A percentile compares a stretch with the other conserved stretches of the same genome.
Evolutionary conservation across 2,888 invertebrate species (phyloP).

Genomic region (Tetragonula carbonaria): DNA sequence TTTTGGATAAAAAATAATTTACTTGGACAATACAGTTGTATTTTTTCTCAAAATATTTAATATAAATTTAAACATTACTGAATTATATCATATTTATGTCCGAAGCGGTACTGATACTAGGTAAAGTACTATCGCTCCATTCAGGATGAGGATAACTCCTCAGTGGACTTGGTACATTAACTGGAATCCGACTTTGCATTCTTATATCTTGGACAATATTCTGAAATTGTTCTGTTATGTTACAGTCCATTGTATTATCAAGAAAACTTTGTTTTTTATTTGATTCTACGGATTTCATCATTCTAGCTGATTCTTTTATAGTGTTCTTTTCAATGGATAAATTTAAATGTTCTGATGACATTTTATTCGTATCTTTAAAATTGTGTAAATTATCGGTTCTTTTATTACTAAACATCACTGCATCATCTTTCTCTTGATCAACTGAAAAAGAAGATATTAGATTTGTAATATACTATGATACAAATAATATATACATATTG

Average conservation of each 20-base stretch:
- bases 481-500: neutral
- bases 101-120: constrained; percentile 73
- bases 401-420: constrained; percentile 1
- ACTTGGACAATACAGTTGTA: neutral
- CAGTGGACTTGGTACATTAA: constrained; percentile 74
- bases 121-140: constrained; percentile 76
- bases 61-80: constrained; percentile 40
- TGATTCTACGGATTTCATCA: constrained; percentile 11
- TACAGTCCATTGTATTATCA: constrained; percentile 48
- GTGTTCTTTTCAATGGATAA: constrained; percentile 25
- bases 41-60: neutral
- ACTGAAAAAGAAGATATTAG: constrained; percentile 25
- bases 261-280: constrained; percentile 36
- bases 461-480: neutral
- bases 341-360: constrained; percentile 13
- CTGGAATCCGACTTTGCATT: constrained; percentile 69
- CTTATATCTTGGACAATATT: constrained; percentile 73
- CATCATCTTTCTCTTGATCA: constrained; percentile 31
- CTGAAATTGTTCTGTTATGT: constrained; percentile 72
- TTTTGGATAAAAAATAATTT: constrained; percentile 29
- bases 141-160: constrained; percentile 74
- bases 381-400: constrained; percentile 30
- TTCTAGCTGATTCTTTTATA: constrained; percentile 11
- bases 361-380: constrained; percentile 16
- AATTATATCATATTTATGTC: constrained; percentile 66